A percentile compares a stretch with the other conserved stretches of the same genome.
phyloP scores from a whole-genome alignment of 37 sponge, comb jelly and placozoan species.

The Beroe forskalii region DNA sequence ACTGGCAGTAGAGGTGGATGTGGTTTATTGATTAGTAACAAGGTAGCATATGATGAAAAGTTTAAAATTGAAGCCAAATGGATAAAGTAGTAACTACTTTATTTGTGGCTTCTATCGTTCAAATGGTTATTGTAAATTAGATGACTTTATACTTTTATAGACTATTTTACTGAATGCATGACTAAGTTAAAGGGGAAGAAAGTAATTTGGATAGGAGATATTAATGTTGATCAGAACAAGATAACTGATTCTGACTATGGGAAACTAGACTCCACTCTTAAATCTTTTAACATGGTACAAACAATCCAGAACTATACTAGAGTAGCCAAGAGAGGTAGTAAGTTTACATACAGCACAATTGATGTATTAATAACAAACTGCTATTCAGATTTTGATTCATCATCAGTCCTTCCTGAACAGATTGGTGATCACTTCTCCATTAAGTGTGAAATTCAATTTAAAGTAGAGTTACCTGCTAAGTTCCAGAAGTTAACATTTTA shows the following conservation, averaged over 20 bases:
- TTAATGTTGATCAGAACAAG: constrained; percentile 4
- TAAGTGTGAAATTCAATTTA: neutral
- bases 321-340: neutral
- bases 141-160: neutral
- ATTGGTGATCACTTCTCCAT: neutral
- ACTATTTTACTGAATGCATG: constrained; percentile 10
- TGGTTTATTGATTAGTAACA: neutral
- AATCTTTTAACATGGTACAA: neutral
- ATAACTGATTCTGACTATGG: neutral
- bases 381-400: neutral
- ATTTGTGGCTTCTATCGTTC: neutral
- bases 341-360: neutral
- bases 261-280: neutral
- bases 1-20: neutral
- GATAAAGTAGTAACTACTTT: neutral
- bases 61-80: neutral
- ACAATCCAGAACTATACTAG: neutral
- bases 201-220: constrained; percentile 10
- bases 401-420: neutral
- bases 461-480: neutral
- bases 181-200: neutral
- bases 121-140: neutral
- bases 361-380: neutral
- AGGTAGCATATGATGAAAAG: neutral
- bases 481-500: neutral